Evolutionary conservation across 1,140 invertebrate genomes (phyloP), one percentile per base, ranked within the genome.

Genomic region (Gyrodactylus salaris): DNA sequence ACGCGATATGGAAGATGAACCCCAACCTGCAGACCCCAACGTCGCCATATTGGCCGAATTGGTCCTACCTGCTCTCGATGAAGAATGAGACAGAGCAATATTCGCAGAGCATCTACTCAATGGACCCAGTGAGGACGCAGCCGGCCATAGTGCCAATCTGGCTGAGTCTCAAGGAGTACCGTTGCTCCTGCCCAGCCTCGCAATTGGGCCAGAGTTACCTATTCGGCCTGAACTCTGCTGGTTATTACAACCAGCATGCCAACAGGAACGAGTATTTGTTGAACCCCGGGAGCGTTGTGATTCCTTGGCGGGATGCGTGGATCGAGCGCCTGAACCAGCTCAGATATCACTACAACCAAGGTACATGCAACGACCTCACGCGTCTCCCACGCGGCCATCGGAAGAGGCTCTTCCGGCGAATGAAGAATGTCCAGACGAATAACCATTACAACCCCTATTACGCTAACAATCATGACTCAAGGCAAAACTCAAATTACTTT

Each of bases 141-240:
- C 25, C 24, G 1, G 21, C 24, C 2, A 71, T 20, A 1, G 25
- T 24, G 25, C 70, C 70, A 25, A 71, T 71, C 16, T 71, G 70
- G 70, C 23, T 71, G 1, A 24, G 20, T 20, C 25, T 25, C 1
- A 71, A 25, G 23, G 70, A 71, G 24, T 25, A 24, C 7, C 25
- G 26, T 25, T 71, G 70, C 24, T 24, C 21, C 1, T 71, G 70
- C 26, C 21, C 25, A 16, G 19, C 1, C 1, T 24, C 25, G n/a
- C 70, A 71, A 25, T n/a, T 71, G 21, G 70, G 70, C 20, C 70
- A 71, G 25, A 25, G 24, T 1, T 71, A 71, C 26, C 25, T 71
- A 25, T 71, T 71, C 70, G 25, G 7, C 26, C 1, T 71, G 21
- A 71, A 71, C 34, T 16, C 7, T 54, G 7, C n/a, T n/a, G 34